Evolutionary conservation across 2,113 vertebrate genomes (phyloP).

Genomic region (Silurus asotus): DNA sequence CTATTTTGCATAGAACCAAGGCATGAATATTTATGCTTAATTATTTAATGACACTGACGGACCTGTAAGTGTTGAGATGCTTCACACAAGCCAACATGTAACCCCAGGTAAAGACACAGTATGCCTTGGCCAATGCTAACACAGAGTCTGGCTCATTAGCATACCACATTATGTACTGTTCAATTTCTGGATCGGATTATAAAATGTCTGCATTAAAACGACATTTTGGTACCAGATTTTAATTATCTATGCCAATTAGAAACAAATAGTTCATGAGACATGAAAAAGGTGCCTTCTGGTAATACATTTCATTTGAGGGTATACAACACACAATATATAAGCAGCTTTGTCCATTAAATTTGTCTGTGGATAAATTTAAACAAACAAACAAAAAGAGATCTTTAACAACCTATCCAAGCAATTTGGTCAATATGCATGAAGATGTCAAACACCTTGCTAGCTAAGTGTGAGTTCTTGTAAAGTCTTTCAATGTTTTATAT

Average conservation of each 20-base stretch:
- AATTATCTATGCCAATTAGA: background rate
- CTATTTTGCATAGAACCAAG: conserved; percentile 71
- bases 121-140: conserved; percentile 28
- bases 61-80: conserved; percentile 54
- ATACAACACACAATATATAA: background rate
- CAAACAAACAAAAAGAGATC: background rate
- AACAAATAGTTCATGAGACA: background rate
- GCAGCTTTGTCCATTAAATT: background rate
- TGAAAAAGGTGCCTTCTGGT: background rate
- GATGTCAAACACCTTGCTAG: background rate
- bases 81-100: conserved; percentile 36
- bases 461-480: background rate
- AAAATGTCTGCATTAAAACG: no score
- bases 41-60: conserved; percentile 68
- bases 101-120: conserved; percentile 26
- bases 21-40: conserved; percentile 74
- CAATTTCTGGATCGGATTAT: background rate
- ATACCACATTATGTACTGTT: background rate
- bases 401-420: background rate
- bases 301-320: background rate
- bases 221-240: background rate
- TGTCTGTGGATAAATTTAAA: background rate
- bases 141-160: conserved; percentile 10
- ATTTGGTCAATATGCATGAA: background rate
- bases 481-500: background rate